Conservation (phyloP, 2,888 invertebrate species). For the Suillia variegata region DNA sequence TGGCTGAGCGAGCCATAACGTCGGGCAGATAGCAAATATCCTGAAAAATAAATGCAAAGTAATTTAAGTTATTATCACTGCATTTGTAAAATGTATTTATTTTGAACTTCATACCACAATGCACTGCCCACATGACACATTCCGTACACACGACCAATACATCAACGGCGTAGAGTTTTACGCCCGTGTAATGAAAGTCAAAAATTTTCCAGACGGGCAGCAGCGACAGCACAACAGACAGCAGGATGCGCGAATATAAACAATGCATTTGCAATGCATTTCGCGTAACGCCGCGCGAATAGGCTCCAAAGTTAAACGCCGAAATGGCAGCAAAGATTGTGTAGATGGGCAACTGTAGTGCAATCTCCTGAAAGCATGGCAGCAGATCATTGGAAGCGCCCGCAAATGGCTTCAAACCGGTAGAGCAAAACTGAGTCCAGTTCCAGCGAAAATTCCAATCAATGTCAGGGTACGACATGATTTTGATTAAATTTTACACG, state of each 20-base stretch:
- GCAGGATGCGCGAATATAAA: slow-evolving; percentile 69
- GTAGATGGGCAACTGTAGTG: slow-evolving; percentile 77
- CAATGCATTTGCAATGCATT: slow-evolving; percentile 68
- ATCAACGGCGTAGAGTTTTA: slow-evolving; percentile 69
- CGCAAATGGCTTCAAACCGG: slow-evolving; percentile 74
- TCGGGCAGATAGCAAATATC: slow-evolving; percentile 68
- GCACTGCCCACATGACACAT: slow-evolving; percentile 80
- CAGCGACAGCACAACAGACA: slow-evolving; percentile 69
- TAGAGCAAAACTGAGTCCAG: slow-evolving; percentile 78
- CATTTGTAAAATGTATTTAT: background rate
- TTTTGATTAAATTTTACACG: too few species aligned
- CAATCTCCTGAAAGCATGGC: slow-evolving; percentile 83
- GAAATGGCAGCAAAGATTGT: slow-evolving; percentile 76
- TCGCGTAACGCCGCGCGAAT: slow-evolving; percentile 66
- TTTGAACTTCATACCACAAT: slow-evolving; percentile 67
- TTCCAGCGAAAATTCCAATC: slow-evolving; percentile 64
- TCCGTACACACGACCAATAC: slow-evolving; percentile 74
- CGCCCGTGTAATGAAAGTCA: slow-evolving; percentile 65
- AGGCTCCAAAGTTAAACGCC: slow-evolving; percentile 79
- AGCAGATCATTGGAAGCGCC: slow-evolving; percentile 75
- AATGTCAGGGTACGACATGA: slow-evolving; percentile 31
- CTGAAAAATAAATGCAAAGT: slow-evolving; percentile 35
- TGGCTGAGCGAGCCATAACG: slow-evolving; percentile 70
- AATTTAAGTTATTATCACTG: background rate
- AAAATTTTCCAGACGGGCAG: slow-evolving; percentile 74